These are phyloP conservation scores for Heteractis magnifica DNA, from an alignment of 92 coral and sea anemone species.

Conservation along the genomic window DNA sequence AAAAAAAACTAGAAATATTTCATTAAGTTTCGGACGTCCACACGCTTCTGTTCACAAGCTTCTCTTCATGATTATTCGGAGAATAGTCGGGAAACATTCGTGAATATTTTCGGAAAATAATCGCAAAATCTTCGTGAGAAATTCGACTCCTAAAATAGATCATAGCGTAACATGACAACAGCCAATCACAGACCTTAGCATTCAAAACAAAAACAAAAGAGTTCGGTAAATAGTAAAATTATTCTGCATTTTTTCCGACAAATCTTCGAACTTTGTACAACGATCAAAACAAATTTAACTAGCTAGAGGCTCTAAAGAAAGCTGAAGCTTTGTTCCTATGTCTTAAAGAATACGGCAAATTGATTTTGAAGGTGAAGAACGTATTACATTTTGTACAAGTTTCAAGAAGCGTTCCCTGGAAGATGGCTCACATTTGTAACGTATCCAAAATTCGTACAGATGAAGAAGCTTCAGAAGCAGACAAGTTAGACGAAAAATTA, in stretches of 20 bases:
- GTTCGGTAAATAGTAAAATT: neutral
- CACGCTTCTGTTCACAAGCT: neutral
- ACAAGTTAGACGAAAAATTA: neutral
- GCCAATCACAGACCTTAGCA: conserved; percentile 49
- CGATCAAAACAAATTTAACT: neutral
- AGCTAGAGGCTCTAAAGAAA: neutral
- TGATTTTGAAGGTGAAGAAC: too few relatives aligned
- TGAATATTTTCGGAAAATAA: neutral
- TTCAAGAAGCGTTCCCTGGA: neutral
- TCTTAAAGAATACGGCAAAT: too few relatives aligned
- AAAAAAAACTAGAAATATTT: neutral
- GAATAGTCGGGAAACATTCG: neutral
- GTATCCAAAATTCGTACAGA: neutral
- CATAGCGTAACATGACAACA: conserved; percentile 32
- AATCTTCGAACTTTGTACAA: neutral
- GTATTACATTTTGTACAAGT: neutral
- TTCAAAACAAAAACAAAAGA: conserved; percentile 18
- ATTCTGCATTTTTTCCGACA: neutral
- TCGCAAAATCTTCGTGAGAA: neutral
- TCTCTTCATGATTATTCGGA: neutral
- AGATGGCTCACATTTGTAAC: neutral
- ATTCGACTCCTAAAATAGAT: conserved; percentile 11
- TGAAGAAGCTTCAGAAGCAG: neutral
- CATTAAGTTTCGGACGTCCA: neutral
- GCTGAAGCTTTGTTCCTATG: neutral